Evolutionary conservation across 2,113 vertebrate species (phyloP).

Genomic region (Zapornia atra): DNA sequence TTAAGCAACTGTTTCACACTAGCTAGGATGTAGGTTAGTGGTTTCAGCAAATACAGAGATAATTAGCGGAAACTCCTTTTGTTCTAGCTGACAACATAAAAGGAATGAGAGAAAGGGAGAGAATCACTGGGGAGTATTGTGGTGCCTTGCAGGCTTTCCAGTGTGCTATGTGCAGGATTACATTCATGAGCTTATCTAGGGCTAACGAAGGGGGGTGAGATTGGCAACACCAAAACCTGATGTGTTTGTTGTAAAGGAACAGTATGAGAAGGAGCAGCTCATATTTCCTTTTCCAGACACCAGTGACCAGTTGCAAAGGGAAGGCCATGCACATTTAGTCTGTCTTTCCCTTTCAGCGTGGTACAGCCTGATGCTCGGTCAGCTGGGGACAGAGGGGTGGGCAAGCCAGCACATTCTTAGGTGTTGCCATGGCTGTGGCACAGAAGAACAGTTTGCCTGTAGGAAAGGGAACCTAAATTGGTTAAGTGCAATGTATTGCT

Average conservation of each 20-base stretch:
- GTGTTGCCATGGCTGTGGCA: not conserved
- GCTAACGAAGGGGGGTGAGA: not conserved
- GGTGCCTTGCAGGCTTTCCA: not conserved
- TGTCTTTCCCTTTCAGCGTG: not conserved
- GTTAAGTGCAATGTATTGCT: not conserved
- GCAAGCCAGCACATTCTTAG: not conserved
- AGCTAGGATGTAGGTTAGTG: conserved; percentile 41
- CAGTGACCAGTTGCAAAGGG: not conserved
- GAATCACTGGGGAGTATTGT: not conserved
- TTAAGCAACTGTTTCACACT: conserved; percentile 1
- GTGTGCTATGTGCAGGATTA: not conserved
- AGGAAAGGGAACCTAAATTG: not conserved
- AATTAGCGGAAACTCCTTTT: conserved; percentile 55
- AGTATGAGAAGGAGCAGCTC: not conserved
- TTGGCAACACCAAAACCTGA: not conserved
- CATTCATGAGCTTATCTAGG: not conserved
- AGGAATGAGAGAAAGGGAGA: not conserved
- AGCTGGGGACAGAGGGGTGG: not conserved
- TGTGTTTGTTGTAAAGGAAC: not conserved
- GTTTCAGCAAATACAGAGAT: conserved; percentile 38
- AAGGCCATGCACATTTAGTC: not conserved
- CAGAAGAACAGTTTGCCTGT: not conserved
- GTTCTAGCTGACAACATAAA: conserved; percentile 37
- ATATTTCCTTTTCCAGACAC: not conserved
- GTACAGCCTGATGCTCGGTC: not conserved